phyloP scores from a whole-genome alignment of 2,113 vertebrate genomes.

The Neolamprologus sp. region DNA sequence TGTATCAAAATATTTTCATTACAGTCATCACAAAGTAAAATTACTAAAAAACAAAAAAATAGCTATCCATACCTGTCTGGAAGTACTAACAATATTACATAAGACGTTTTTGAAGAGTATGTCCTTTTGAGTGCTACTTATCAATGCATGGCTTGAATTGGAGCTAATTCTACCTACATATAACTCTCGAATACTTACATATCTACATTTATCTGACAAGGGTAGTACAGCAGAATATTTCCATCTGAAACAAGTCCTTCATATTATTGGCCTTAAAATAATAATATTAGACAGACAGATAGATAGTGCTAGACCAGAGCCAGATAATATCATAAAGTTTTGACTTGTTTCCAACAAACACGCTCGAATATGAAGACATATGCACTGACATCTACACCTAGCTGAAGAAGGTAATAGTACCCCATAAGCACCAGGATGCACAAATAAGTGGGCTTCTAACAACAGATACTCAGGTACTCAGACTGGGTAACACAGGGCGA shows the following conservation, averaged over 20 bases:
- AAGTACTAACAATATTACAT: background rate
- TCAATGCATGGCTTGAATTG: background rate
- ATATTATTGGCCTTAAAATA: background rate
- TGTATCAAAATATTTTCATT: background rate
- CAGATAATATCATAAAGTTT: background rate
- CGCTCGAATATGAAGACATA: background rate
- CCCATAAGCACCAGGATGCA: background rate
- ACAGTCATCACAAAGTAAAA: background rate
- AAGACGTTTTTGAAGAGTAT: rapidly evolving
- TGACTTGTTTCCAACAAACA: background rate
- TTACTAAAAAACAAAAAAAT: background rate
- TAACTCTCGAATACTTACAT: background rate
- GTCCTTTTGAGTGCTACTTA: background rate
- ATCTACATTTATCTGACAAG: background rate
- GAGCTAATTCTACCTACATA: background rate
- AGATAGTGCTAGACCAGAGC: background rate
- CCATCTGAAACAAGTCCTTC: background rate
- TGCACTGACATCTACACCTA: background rate
- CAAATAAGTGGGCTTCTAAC: background rate
- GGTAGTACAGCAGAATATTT: background rate
- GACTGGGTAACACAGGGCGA: background rate
- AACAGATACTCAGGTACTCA: background rate
- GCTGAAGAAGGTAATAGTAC: background rate
- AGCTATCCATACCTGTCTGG: background rate
- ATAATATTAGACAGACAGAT: background rate